These are phyloP conservation scores for Sitophilus oryzae DNA, from an alignment of 1,140 invertebrate genomes.

Conservation along the genomic window DNA sequence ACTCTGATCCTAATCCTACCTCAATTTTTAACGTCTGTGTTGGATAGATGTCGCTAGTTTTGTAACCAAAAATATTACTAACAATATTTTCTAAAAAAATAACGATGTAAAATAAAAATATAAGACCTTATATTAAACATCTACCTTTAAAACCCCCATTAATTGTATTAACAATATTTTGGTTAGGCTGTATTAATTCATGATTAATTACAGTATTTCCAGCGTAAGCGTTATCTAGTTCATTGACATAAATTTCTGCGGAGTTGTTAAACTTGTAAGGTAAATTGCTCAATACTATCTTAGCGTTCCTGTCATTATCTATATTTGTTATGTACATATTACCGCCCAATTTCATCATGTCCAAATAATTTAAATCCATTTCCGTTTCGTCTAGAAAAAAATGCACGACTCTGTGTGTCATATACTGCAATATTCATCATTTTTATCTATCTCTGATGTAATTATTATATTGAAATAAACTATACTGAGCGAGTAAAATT, in stretches of 20 bases:
- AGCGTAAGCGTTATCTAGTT: slow-evolving; percentile 17
- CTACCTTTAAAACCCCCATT: slow-evolving; percentile 29
- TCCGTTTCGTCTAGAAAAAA: slow-evolving; percentile 5
- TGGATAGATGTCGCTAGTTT: slow-evolving; percentile 16
- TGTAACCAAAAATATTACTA: slow-evolving; percentile 16
- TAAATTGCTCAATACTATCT: slow-evolving; percentile 16
- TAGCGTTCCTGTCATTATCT: slow-evolving; percentile 19
- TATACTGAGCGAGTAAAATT: no score
- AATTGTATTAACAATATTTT: no score
- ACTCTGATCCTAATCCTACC: slow-evolving; percentile 25
- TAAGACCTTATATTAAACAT: slow-evolving; percentile 15
- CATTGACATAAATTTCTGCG: slow-evolving; percentile 15
- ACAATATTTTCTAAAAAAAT: slow-evolving; percentile 1
- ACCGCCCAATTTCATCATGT: slow-evolving; percentile 25
- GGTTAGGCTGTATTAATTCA: no score
- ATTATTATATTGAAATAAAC: no score
- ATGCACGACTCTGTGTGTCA: no score
- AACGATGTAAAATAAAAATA: slow-evolving; percentile 24
- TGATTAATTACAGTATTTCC: slow-evolving; percentile 6
- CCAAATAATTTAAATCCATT: slow-evolving; percentile 10
- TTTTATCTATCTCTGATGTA: no score
- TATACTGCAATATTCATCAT: no score
- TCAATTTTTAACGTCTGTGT: slow-evolving; percentile 26
- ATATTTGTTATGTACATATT: slow-evolving; percentile 17
- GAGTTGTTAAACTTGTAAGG: slow-evolving; percentile 20